Evolutionary conservation across 2,113 vertebrate genomes (phyloP).

Genomic region (Maccullochella peelii): DNA sequence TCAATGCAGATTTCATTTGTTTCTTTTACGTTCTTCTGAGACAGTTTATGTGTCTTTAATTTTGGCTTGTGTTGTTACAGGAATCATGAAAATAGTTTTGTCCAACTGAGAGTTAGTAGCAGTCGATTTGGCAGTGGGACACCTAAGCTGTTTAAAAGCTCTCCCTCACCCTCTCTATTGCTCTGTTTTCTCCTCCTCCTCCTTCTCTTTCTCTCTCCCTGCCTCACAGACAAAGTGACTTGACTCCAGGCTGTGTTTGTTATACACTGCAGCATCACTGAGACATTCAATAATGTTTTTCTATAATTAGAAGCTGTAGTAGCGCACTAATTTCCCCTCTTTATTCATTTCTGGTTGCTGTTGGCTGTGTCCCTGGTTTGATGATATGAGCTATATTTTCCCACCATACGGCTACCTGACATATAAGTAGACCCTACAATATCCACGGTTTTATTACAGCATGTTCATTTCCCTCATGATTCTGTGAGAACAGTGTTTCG

Average conservation of each 20-base stretch:
- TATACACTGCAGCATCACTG: slow-evolving; percentile 57
- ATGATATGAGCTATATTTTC: slow-evolving; percentile 49
- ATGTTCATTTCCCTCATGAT: slow-evolving; percentile 53
- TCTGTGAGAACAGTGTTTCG: slow-evolving; percentile 1
- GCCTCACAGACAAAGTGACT: slow-evolving; percentile 45
- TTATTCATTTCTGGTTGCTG: slow-evolving; percentile 46
- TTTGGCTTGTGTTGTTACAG: not conserved
- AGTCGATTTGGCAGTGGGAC: slow-evolving; percentile 38
- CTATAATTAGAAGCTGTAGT: slow-evolving; percentile 78
- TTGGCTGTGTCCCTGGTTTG: slow-evolving; percentile 44
- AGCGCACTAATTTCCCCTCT: slow-evolving; percentile 48
- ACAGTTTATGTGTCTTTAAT: slow-evolving; percentile 40
- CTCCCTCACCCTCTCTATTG: slow-evolving; percentile 11
- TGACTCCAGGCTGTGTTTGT: slow-evolving; percentile 60
- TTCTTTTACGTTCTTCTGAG: slow-evolving; percentile 36
- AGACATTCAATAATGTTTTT: slow-evolving; percentile 65
- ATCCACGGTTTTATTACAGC: slow-evolving; percentile 50
- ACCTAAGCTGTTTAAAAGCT: slow-evolving; percentile 43
- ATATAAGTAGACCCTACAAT: slow-evolving; percentile 49
- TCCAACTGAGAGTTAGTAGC: slow-evolving; percentile 24
- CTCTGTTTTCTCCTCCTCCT: not conserved
- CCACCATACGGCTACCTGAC: slow-evolving; percentile 55
- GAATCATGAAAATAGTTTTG: slow-evolving; percentile 25
- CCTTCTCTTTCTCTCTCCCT: slow-evolving; percentile 11
- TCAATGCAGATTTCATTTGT: slow-evolving; percentile 20